Evolutionary conservation across 2,797 vertebrate genomes (phyloP).

Genomic region (Hydrophis major): DNA sequence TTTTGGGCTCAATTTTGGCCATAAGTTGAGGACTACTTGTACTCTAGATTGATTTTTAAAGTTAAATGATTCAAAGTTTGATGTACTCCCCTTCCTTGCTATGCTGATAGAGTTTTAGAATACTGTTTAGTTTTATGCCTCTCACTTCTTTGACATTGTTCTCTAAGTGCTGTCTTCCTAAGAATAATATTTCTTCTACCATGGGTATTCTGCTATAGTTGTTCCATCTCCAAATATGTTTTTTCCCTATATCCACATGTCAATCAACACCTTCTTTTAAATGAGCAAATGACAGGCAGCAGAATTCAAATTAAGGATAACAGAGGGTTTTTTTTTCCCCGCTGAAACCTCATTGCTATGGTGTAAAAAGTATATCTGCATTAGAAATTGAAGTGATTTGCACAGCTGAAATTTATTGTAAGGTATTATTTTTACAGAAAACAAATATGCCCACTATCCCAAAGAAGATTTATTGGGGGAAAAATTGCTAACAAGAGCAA

Average conservation of each 20-base stretch:
- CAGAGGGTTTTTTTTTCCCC: conserved; percentile 31
- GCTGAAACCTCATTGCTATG: conserved; percentile 42
- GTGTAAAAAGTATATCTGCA: conserved; percentile 26
- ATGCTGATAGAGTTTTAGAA: conserved; percentile 44
- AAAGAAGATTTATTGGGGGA: conserved; percentile 12
- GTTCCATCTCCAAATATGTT: conserved; percentile 57
- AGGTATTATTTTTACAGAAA: neutral
- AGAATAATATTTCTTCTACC: conserved; percentile 56
- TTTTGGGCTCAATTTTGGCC: neutral
- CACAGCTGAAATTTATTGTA: neutral
- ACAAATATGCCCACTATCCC: conserved; percentile 3
- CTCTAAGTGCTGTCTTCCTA: conserved; percentile 59
- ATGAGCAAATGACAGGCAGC: conserved; percentile 50
- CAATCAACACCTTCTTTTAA: conserved; percentile 61
- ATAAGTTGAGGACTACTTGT: neutral
- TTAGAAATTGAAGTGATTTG: conserved; percentile 17
- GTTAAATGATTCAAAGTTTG: conserved; percentile 59
- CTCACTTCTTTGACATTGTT: conserved; percentile 61
- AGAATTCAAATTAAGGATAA: conserved; percentile 53
- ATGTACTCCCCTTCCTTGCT: conserved; percentile 33
- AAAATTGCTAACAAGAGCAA: neutral
- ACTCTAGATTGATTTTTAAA: conserved; percentile 40
- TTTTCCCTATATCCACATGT: conserved; percentile 61
- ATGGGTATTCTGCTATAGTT: conserved; percentile 52
- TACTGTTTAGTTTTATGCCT: conserved; percentile 58